Base-by-base conservation (phyloP, 2,797 vertebrate genomes). In the Lepilemur septentrionalis region DNA sequence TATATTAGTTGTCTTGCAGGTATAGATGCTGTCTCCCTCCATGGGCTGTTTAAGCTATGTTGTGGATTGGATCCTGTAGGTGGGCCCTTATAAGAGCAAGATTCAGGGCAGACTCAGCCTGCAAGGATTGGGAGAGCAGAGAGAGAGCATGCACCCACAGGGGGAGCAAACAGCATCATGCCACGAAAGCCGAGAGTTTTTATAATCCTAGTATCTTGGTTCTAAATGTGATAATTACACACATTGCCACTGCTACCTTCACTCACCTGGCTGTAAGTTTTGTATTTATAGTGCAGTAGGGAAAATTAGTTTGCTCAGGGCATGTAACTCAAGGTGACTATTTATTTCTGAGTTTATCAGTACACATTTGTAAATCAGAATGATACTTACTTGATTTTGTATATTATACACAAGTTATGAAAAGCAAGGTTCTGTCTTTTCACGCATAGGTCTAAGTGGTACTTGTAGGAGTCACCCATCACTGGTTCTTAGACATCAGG, bases 401-500 rank as follows among this genome's bases (percentile, higher is more conserved):
- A 48, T 55, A 6, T 63, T 50, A 6, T 38, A 38, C 38, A 65
- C 72, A 79, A 76, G 18, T 70, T 81, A 57, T 30, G 52, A 59
- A 79, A 82, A 90, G 38, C 23, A 82, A 43, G 28, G 69, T 70
- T 88, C 30, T 94, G 11, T 84, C 20, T 85, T 94, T 88, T 86
- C 10, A 81, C 28, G 1, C 4, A 50, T 25, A 89, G 73, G 10
- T 14, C 11, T 76, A 85, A 91, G 67, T 67, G 32, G n/a, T 52
- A 75, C n/a, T 87, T 94, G 41, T 43, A 69, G 50, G 65, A 92
- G 18, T 50, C 80, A 86, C 67, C 55, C 52, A 12, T 93, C 95
- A 90, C 23, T 97, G 88, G 75, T 69, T 91, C 97, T 96, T 82
- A 95, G 4, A 91, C 25, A 20, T 81, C 88, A 50, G 50, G 14